Percentiles rank a stretch among this genome's conserved stretches.
These are phyloP conservation scores for Phrynosoma blainvillii DNA, from an alignment of 2,113 vertebrate species.

Conservation along the genomic window DNA sequence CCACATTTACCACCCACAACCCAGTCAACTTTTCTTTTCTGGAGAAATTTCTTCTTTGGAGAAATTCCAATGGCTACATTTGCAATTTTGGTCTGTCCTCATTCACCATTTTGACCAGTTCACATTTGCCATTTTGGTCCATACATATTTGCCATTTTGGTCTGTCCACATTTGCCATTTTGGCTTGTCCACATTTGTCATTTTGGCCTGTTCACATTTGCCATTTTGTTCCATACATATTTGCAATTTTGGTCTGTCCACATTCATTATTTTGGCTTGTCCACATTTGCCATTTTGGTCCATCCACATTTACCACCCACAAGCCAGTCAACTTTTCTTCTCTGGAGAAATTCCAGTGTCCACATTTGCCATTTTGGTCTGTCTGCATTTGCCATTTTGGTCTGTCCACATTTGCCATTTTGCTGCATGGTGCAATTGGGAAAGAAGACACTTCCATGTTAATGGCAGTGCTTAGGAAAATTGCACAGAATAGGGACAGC, in stretches of 20 bases:
- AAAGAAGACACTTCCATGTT: constrained; percentile 69
- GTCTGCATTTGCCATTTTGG: background rate
- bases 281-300: constrained; percentile 36
- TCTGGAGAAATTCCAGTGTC: no score
- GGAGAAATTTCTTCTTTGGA: no score
- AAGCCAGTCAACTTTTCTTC: no score
- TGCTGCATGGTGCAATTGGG: constrained; percentile 67
- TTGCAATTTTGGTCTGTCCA: background rate
- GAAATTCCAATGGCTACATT: no score
- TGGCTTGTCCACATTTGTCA: background rate
- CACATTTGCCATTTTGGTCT: background rate
- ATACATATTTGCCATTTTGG: background rate
- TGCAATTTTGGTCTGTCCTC: background rate
- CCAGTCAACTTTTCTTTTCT: accelerated
- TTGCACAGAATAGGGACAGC: constrained; percentile 51
- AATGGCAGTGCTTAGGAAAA: constrained; percentile 44
- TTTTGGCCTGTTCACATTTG: background rate
- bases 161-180: no score
- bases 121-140: constrained; percentile 39
- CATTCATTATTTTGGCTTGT: background rate
- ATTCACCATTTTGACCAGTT: background rate
- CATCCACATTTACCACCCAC: constrained; percentile 1
- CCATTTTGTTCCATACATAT: constrained; percentile 45
- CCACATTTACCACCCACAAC: background rate
- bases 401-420: background rate